Conservation (phyloP, 2,797 vertebrate species). For the Hydrolagus colliei region DNA sequence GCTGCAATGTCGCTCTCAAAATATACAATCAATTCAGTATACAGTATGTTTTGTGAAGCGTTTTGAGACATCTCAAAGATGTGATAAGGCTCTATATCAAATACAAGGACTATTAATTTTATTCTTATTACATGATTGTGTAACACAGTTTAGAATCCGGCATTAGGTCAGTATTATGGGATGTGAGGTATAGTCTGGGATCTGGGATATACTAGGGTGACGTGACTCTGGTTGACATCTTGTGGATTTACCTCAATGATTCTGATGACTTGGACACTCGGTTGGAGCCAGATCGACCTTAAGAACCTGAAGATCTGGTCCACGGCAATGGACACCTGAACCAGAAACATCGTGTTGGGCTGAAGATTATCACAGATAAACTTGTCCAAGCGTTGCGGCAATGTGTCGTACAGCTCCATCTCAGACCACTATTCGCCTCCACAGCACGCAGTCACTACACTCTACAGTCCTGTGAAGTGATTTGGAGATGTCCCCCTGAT, state of each 20-base stretch:
- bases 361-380: conserved; percentile 39
- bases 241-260: conserved; percentile 42
- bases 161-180: too few species aligned
- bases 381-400: conserved; percentile 35
- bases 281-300: not conserved
- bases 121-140: too few species aligned
- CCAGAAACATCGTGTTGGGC: conserved; percentile 36
- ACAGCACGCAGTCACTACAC: not conserved
- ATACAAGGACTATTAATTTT: too few species aligned
- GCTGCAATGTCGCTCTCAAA: too few species aligned
- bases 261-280: conserved; percentile 34
- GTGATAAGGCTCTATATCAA: too few species aligned
- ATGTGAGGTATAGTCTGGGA: too few species aligned
- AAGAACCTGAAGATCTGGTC: conserved; percentile 34
- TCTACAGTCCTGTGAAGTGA: not conserved
- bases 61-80: too few species aligned
- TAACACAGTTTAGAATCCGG: too few species aligned
- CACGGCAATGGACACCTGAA: conserved; percentile 32
- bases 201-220: too few species aligned
- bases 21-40: too few species aligned
- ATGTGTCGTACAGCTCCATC: conserved; percentile 36
- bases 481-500: not conserved
- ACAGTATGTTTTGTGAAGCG: too few species aligned
- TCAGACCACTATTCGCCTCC: not conserved
- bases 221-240: not conserved